Base-by-base conservation (phyloP, 2,113 vertebrate species). In the Butorides virescens region DNA sequence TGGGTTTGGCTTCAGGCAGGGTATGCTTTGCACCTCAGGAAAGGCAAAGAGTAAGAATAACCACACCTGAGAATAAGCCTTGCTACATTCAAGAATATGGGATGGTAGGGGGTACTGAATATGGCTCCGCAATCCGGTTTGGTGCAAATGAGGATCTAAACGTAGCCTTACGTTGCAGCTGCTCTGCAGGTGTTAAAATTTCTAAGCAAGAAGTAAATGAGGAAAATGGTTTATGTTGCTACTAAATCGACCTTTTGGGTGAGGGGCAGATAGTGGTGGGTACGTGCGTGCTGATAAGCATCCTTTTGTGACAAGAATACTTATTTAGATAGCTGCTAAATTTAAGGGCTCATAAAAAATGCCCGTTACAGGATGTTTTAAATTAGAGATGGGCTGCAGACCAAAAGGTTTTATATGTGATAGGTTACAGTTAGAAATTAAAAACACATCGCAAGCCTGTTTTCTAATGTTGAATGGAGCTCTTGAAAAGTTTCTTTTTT, bases 131-230 rank as follows among this genome's bases (percentile, higher is more conserved):
- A 44, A 29, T 34, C 44, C 7, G 3, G 10, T 56, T 85, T 71
- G 17, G 2, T 36, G 52, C 2, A 65, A 37, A 32, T 13, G 8
- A 50, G 29, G 8, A 53, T 63, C 42, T 22, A 58, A 58, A 37
- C 4, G 13, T n/a, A 62, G n/a, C 4, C 26, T 49, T 19, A 29
- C 1, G 0, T 12, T 63, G 9, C 21, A 67, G 16, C 22, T 52
- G 20, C 53, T 59, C 27, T 75, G 9, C 18, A 53, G 46, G 7
- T 50, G 34, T 29, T 42, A 9, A 20, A 16, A 37, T 53, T 86
- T 72, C 47, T 55, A 46, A 68, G 22, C 37, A 86, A 79, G 58
- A 63, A 55, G 21, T 26, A 32, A 67, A 59, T 27, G n/a, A 50
- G 15, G 14, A 86, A 75, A 50, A 27, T 9, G 14, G 36, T 66